phyloP scores from a whole-genome alignment of 2,113 vertebrate species.

The Burhinus bistriatus region DNA sequence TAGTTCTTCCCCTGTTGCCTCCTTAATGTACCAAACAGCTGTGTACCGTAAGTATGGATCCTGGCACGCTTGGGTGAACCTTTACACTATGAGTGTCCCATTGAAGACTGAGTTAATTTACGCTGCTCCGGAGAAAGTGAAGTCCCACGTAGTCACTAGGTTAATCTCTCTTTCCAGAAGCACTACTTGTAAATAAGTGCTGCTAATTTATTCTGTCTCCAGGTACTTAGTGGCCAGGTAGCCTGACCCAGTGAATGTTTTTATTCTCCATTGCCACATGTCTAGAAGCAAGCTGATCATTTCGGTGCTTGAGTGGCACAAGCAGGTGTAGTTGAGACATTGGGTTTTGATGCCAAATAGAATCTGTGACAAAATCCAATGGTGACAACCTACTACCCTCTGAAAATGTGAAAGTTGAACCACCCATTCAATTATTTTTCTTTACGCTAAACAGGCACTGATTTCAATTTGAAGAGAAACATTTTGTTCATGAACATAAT shows the following conservation, averaged over 20 bases:
- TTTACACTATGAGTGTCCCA: background rate
- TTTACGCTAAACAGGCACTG: background rate
- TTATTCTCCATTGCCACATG: background rate
- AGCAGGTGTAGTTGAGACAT: background rate
- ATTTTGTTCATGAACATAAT: background rate
- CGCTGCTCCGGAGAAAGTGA: background rate
- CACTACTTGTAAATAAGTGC: background rate
- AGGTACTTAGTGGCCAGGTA: background rate
- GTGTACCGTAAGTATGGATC: fast-evolving
- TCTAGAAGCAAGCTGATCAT: background rate
- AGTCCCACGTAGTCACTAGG: background rate
- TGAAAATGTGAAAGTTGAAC: background rate
- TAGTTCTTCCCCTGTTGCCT: background rate
- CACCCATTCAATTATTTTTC: background rate
- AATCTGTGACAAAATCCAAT: background rate
- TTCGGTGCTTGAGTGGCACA: background rate
- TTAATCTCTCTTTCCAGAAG: background rate
- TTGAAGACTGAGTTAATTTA: background rate
- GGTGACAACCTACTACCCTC: background rate
- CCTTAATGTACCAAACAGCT: background rate
- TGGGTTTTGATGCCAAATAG: background rate
- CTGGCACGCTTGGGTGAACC: background rate
- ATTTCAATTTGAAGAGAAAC: constrained; percentile 5
- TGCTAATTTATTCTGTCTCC: background rate
- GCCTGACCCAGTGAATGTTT: background rate